These are phyloP conservation scores for Drosophila bipectinata DNA, from an alignment of 1,140 invertebrate genomes.

Conservation along the genomic window DNA sequence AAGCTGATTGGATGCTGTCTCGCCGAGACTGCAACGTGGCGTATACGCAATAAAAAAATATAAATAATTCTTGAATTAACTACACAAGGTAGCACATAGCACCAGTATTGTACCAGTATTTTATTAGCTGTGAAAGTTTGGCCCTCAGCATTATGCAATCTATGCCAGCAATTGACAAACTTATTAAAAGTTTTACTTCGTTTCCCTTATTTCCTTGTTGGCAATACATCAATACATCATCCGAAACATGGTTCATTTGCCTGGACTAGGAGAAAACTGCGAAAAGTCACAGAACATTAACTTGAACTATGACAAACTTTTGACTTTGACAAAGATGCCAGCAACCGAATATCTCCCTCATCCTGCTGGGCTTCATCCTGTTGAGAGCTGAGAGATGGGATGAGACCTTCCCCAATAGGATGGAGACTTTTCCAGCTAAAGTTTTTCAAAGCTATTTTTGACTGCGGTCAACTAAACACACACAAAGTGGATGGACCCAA, in stretches of 20 bases:
- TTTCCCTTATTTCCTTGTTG: conserved; percentile 17
- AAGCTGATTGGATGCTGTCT: conserved; percentile 64
- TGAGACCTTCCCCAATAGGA: conserved; percentile 5
- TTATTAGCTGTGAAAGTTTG: conserved; percentile 48
- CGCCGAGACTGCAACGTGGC: conserved; percentile 34
- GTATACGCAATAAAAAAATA: conserved; percentile 49
- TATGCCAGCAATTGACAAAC: conserved; percentile 63
- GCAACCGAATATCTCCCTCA: conserved; percentile 52
- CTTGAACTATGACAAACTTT: conserved; percentile 81
- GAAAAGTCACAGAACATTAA: conserved; percentile 81
- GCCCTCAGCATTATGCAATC: conserved; percentile 22
- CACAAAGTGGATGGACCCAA: conserved; percentile 56
- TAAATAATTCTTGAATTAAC: too few relatives aligned
- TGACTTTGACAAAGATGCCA: conserved; percentile 74
- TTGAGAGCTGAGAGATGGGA: not conserved
- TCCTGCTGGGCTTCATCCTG: conserved; percentile 9
- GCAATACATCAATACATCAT: conserved; percentile 66
- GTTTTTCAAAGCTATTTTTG: conserved; percentile 79
- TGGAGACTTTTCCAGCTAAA: conserved; percentile 49
- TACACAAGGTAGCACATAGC: too few relatives aligned
- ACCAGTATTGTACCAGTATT: conserved; percentile 38
- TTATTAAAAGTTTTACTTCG: conserved; percentile 66
- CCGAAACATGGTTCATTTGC: conserved; percentile 70
- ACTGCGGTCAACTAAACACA: conserved; percentile 81
- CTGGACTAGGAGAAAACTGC: conserved; percentile 54